Conservation (phyloP, 2,113 vertebrate species). For the Ptychochromis oligacanthus region DNA sequence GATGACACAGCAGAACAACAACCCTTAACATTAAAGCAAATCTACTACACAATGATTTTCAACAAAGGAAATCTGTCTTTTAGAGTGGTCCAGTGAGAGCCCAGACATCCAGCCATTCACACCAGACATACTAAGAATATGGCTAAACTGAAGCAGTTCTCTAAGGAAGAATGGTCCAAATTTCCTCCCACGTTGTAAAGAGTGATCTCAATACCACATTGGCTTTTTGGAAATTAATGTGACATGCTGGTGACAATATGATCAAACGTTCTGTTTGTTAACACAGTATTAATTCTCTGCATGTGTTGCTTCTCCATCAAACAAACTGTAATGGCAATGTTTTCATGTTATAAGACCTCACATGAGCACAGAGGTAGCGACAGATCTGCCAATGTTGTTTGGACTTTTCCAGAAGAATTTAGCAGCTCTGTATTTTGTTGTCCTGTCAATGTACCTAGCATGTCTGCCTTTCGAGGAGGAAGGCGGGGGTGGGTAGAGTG, state of each 20-base stretch:
- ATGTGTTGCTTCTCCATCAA: not conserved
- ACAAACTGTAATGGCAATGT: not conserved
- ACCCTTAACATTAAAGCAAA: not conserved
- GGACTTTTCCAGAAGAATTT: constrained; percentile 9
- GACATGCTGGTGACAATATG: constrained; percentile 26
- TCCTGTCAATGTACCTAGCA: constrained; percentile 42
- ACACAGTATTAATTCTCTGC: not conserved
- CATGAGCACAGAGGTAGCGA: not conserved
- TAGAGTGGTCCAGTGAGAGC: not conserved
- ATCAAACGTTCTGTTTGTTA: constrained; percentile 30
- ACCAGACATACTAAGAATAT: constrained; percentile 12
- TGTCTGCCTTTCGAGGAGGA: constrained; percentile 16
- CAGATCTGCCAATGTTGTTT: not conserved
- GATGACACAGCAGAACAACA: not conserved
- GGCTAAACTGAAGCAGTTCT: constrained; percentile 14
- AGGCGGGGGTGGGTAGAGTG: constrained; percentile 7
- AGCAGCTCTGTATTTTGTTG: constrained; percentile 20
- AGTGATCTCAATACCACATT: constrained; percentile 18
- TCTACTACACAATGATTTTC: not conserved
- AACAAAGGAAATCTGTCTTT: not conserved
- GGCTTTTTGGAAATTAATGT: constrained; percentile 11
- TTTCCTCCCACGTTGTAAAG: constrained; percentile 15
- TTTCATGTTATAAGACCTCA: not conserved
- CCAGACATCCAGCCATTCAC: constrained; percentile 15
- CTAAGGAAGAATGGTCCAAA: constrained; percentile 4